Conservation (phyloP, 2,797 vertebrate species). For the Bufotes viridis region DNA sequence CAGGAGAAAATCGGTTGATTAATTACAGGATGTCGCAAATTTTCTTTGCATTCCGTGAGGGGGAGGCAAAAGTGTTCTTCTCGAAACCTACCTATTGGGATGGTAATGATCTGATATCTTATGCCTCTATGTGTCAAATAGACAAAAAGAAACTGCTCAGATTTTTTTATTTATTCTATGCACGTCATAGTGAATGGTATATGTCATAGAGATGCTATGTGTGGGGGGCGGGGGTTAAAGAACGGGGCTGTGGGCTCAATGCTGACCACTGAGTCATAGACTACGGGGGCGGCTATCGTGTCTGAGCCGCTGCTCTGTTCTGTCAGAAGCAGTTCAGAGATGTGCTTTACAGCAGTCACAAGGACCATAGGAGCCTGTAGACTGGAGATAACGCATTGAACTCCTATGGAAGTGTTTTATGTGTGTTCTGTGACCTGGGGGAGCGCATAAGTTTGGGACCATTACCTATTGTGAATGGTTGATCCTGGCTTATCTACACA, state of each 20-base stretch:
- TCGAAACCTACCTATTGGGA: constrained; percentile 20
- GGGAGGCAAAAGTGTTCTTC: constrained; percentile 11
- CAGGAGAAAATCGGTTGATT: constrained; percentile 86
- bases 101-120: background rate
- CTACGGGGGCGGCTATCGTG: no score
- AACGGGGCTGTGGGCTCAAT: no score
- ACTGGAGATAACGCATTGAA: background rate
- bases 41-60: constrained; percentile 77
- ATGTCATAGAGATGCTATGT: background rate
- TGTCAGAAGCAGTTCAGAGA: no score
- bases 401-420: background rate
- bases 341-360: no score
- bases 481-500: background rate
- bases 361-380: background rate
- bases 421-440: background rate
- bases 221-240: no score
- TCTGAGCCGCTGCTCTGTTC: no score
- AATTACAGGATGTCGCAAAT: constrained; percentile 84
- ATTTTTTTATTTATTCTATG: background rate
- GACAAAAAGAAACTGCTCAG: background rate
- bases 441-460: background rate
- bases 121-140: background rate
- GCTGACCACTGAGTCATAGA: no score
- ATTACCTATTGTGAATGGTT: background rate
- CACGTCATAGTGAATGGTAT: background rate